phyloP scores from a whole-genome alignment of 1,140 invertebrate species.

The Caenorhabditis briggsae region DNA sequence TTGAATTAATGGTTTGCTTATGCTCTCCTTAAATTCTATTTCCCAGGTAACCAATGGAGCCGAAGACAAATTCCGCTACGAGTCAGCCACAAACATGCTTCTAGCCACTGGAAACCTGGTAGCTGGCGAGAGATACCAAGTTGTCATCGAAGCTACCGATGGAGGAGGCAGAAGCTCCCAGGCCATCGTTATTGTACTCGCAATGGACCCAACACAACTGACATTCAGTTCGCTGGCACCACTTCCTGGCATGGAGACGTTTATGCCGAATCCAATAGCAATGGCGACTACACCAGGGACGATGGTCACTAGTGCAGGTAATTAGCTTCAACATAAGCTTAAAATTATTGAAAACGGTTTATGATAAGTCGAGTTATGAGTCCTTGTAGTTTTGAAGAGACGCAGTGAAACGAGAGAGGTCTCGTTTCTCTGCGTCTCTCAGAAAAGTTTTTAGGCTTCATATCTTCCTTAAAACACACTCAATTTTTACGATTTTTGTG shows the following conservation, averaged over 20 bases:
- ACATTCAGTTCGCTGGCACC: slow-evolving; percentile 50
- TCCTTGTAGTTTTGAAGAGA: no score
- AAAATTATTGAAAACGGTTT: neutral
- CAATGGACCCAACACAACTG: slow-evolving; percentile 57
- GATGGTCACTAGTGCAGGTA: slow-evolving; percentile 45
- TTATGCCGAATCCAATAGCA: slow-evolving; percentile 60
- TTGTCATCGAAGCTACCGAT: slow-evolving; percentile 72
- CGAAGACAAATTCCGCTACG: slow-evolving; percentile 70
- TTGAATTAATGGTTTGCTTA: no score
- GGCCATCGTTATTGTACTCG: slow-evolving; percentile 72
- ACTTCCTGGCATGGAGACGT: slow-evolving; percentile 62
- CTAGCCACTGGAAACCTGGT: slow-evolving; percentile 69
- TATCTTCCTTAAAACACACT: no score
- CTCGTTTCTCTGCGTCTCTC: no score
- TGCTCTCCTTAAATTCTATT: no score
- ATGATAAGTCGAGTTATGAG: no score
- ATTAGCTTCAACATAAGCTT: neutral
- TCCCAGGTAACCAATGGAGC: slow-evolving; percentile 60
- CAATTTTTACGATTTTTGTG: no score
- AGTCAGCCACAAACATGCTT: slow-evolving; percentile 70
- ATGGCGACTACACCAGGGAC: slow-evolving; percentile 48
- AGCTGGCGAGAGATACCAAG: slow-evolving; percentile 73
- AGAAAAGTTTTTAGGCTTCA: no score
- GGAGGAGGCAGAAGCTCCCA: slow-evolving; percentile 70
- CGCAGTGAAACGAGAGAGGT: no score